Percentiles rank a stretch among this genome's conserved stretches.
Conservation (phyloP, 2,113 vertebrate species). For the Rynchops niger region DNA sequence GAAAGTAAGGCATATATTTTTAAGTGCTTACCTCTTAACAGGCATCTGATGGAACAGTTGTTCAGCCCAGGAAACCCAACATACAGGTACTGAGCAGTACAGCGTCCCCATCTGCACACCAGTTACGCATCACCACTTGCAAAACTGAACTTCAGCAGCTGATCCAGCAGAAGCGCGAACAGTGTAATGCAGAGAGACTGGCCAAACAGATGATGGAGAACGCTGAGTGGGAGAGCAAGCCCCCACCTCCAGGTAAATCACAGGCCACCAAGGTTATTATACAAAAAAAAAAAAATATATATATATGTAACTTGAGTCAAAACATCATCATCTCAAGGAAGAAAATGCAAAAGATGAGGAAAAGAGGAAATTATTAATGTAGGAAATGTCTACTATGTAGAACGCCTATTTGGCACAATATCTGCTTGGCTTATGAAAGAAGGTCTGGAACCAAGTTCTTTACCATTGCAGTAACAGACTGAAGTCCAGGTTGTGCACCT, state of each 20-base stretch:
- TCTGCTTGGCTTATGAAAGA: background rate
- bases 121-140: slow-evolving; percentile 90
- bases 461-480: background rate
- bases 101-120: slow-evolving; percentile 78
- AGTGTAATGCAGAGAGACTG: slow-evolving; percentile 91
- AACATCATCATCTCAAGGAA: background rate
- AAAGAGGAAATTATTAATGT: background rate
- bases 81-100: slow-evolving; percentile 78
- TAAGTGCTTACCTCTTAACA: slow-evolving; percentile 47
- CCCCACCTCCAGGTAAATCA: slow-evolving; percentile 88
- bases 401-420: background rate
- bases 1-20: background rate
- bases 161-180: slow-evolving; percentile 94
- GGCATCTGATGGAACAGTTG: slow-evolving; percentile 76
- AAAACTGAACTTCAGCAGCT: slow-evolving; percentile 93
- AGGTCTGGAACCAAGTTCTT: background rate
- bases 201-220: slow-evolving; percentile 98
- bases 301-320: background rate
- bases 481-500: background rate
- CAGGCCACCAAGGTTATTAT: background rate
- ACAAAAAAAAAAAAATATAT: background rate
- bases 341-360: background rate
- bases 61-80: slow-evolving; percentile 78
- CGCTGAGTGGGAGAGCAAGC: slow-evolving; percentile 95
- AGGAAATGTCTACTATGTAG: background rate